These are phyloP conservation scores for Stomorhina lunata DNA, from an alignment of 2,888 invertebrate genomes.

Conservation along the genomic window DNA sequence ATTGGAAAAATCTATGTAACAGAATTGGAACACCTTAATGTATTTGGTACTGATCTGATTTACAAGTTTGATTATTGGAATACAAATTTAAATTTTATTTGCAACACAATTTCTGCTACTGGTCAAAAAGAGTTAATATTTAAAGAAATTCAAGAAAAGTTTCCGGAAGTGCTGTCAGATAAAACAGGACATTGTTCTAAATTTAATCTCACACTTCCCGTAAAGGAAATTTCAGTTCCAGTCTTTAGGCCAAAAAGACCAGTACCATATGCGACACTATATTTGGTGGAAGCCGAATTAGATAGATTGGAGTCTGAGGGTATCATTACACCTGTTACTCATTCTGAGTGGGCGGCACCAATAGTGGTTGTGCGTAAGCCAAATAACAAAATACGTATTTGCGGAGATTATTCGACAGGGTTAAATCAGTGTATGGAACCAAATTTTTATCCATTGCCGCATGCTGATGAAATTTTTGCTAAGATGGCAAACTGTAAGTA, in stretches of 20 bases:
- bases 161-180: not conserved
- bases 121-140: not conserved
- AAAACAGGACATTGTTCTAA: not conserved
- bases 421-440: too few relatives aligned
- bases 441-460: constrained; percentile 16
- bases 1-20: too few relatives aligned
- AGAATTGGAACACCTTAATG: not conserved
- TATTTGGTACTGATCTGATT: not conserved
- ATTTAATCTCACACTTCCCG: constrained; percentile 17
- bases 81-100: not conserved
- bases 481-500: constrained; percentile 1
- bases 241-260: constrained; percentile 10
- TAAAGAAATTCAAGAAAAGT: not conserved
- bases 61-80: not conserved
- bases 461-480: constrained; percentile 33
- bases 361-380: not conserved
- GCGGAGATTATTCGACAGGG: constrained; percentile 14
- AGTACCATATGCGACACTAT: constrained; percentile 1
- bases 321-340: constrained; percentile 22
- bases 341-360: too few relatives aligned
- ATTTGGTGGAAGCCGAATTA: not conserved
- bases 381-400: constrained; percentile 10
- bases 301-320: constrained; percentile 1
- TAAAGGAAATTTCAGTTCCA: constrained; percentile 1
- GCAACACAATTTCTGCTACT: not conserved